Percentiles rank a stretch among this genome's conserved stretches.
Conservation (phyloP, 1,140 invertebrate species). For the Hylaeus anthracinus region DNA sequence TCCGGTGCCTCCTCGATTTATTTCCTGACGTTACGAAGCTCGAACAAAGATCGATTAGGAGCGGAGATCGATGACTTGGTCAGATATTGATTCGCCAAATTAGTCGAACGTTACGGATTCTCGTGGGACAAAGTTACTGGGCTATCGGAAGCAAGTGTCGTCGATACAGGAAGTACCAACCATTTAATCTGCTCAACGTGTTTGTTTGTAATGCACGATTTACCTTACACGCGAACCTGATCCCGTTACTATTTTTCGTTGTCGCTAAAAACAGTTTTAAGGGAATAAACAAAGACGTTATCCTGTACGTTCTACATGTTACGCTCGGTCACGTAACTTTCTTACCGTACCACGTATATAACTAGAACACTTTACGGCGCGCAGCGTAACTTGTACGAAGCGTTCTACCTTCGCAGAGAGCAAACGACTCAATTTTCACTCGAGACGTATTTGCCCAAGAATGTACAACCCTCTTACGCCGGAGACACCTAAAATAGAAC, state of each 20-base stretch:
- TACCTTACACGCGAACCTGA: no score
- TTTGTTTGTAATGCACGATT: no score
- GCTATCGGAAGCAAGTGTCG: no score
- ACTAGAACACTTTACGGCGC: not conserved
- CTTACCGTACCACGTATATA: no score
- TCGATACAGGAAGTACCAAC: no score
- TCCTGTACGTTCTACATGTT: no score
- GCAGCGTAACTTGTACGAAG: not conserved
- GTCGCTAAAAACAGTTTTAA: no score
- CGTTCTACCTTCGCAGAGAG: not conserved
- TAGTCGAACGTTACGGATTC: not conserved
- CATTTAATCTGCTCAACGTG: no score
- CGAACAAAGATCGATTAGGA: conserved; percentile 39
- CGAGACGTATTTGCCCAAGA: conserved; percentile 20
- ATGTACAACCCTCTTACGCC: not conserved
- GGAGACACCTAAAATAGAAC: conserved; percentile 18
- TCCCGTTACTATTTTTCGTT: no score
- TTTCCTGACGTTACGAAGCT: conserved; percentile 33
- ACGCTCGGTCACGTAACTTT: no score
- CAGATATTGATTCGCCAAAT: conserved; percentile 29
- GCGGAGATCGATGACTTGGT: conserved; percentile 41
- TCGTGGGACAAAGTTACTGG: not conserved
- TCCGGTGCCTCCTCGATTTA: conserved; percentile 49
- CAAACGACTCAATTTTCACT: conserved; percentile 4
- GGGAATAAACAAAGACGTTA: no score